Evolutionary conservation across 2,797 vertebrate genomes (phyloP).

Genomic region (Sebastes matsubarae): DNA sequence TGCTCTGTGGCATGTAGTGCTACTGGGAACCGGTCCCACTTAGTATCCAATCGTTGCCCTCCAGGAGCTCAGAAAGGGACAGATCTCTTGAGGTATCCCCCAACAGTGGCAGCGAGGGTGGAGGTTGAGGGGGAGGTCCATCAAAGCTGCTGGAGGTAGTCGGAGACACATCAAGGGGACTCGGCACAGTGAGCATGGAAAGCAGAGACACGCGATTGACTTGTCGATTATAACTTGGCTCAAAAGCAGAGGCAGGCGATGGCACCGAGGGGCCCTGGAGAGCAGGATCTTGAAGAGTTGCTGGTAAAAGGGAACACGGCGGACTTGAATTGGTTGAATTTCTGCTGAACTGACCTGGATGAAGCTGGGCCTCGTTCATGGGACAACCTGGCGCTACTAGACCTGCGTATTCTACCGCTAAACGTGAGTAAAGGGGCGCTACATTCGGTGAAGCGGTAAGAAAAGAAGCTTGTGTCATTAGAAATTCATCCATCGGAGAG

Average conservation of each 20-base stretch:
- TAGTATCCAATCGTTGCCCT: conserved; percentile 64
- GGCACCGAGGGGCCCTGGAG: neutral
- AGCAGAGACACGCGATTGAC: conserved; percentile 6
- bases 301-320: neutral
- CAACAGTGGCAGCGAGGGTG: neutral
- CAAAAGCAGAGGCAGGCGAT: neutral
- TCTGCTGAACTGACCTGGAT: neutral
- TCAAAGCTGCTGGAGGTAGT: conserved; percentile 23
- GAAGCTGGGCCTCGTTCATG: neutral
- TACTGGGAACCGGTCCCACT: conserved; percentile 9
- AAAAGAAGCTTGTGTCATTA: neutral
- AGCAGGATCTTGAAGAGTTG: neutral
- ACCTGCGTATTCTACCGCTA: neutral
- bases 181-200: conserved; percentile 53
- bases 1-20: neutral
- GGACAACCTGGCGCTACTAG: neutral
- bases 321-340: neutral
- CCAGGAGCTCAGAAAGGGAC: conserved; percentile 56
- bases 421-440: neutral
- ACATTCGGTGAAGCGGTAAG: neutral
- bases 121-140: neutral
- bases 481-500: neutral
- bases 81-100: conserved; percentile 7
- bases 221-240: neutral
- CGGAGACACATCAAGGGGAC: conserved; percentile 13